These are phyloP conservation scores for Catocala sponsa DNA, from an alignment of 2,888 invertebrate genomes.

Conservation along the genomic window DNA sequence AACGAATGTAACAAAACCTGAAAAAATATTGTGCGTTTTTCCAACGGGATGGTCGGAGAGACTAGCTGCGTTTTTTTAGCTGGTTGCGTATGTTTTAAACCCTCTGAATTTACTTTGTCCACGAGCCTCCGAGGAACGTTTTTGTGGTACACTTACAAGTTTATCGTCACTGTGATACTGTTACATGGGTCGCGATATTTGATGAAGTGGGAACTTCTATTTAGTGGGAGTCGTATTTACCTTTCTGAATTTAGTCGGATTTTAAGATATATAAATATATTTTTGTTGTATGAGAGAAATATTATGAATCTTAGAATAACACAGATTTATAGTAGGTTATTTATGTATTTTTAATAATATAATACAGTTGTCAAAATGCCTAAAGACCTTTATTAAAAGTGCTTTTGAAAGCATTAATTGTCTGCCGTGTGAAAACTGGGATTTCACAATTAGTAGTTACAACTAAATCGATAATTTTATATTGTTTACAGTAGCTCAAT, in stretches of 20 bases:
- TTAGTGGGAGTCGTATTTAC: not conserved
- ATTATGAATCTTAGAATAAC: too few relatives aligned
- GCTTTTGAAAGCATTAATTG: too few relatives aligned
- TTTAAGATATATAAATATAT: too few relatives aligned
- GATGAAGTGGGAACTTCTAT: conserved; percentile 6
- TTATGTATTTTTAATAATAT: too few relatives aligned
- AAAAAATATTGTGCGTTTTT: conserved; percentile 53
- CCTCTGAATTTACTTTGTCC: conserved; percentile 48
- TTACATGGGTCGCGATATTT: conserved; percentile 27
- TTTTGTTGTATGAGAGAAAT: too few relatives aligned
- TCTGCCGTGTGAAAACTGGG: too few relatives aligned
- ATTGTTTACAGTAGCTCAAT: too few relatives aligned
- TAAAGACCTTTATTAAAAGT: too few relatives aligned
- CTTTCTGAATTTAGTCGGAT: not conserved
- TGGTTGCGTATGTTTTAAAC: conserved; percentile 45
- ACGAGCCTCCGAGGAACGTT: conserved; percentile 39
- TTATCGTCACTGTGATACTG: conserved; percentile 47
- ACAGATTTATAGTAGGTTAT: too few relatives aligned
- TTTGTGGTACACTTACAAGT: conserved; percentile 50
- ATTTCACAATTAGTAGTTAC: too few relatives aligned
- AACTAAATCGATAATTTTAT: too few relatives aligned
- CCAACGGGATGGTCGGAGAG: conserved; percentile 26
- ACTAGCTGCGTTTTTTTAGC: conserved; percentile 34
- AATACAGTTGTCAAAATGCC: too few relatives aligned
- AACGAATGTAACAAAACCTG: conserved; percentile 52